Evolutionary conservation across 2,888 invertebrate species (phyloP).

Genomic region (Watsonalla cultraria): DNA sequence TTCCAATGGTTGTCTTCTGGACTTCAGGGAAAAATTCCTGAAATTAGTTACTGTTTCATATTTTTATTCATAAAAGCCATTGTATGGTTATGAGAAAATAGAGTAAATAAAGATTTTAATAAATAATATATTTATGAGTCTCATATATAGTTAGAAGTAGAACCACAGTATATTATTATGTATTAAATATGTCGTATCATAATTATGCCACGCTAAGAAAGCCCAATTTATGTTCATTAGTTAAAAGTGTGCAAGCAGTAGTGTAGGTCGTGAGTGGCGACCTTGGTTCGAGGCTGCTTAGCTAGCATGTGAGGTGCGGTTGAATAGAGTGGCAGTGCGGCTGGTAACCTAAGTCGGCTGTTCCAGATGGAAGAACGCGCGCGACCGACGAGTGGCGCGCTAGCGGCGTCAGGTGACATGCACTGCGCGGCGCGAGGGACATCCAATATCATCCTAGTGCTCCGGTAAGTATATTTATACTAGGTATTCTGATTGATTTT

Average conservation of each 20-base stretch:
- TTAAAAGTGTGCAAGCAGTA: conserved; percentile 5
- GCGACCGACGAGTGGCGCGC: conserved; percentile 59
- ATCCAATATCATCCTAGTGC: conserved; percentile 45
- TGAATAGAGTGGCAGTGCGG: conserved; percentile 3
- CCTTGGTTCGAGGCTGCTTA: conserved; percentile 15
- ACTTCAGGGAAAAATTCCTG: no score
- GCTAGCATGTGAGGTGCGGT: conserved; percentile 26
- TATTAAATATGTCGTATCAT: no score
- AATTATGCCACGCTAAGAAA: no score
- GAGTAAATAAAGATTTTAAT: no score
- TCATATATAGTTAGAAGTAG: no score
- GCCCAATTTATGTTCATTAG: not conserved
- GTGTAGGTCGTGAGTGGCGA: conserved; percentile 4
- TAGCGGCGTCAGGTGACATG: conserved; percentile 63
- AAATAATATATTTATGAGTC: no score
- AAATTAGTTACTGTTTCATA: no score
- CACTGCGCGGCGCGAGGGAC: conserved; percentile 50
- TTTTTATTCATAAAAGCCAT: no score
- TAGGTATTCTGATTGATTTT: no score
- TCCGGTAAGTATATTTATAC: conserved; percentile 46
- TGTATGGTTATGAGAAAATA: no score
- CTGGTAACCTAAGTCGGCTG: conserved; percentile 49
- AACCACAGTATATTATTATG: no score
- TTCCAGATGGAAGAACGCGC: conserved; percentile 71
- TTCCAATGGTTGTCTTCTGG: no score